Base-by-base conservation (phyloP, 2,113 vertebrate species). In the Gopherus flavomarginatus region DNA sequence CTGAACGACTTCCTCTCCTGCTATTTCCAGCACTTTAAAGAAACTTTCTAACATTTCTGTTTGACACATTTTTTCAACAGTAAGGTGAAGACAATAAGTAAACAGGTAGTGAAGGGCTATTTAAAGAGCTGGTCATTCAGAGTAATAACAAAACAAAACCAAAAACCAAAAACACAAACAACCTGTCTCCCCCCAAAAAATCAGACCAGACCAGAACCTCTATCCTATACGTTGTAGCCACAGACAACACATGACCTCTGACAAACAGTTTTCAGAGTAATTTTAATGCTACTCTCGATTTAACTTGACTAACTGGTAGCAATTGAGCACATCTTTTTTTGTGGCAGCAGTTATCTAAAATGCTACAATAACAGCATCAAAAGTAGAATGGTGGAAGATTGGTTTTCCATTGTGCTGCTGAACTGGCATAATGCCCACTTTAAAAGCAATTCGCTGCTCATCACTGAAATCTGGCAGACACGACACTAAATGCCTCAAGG, bases 391-490 rank as follows among this genome's bases (percentile, higher is more conserved):
- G 98, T 98, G 98, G 98, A 99, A 99, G 99, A 99, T 99, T 99
- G 99, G 99, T 99, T 99, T 99, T 99, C 99, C 99, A 99, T 99
- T 99, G 99, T 99, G 98, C 99, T 98, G 98, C 98, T 98, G 98
- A 99, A 98, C 98, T 99, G 98, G 99, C 99, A 99, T 99, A 99
- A 99, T 99, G 99, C 99, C 99, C 98, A 99, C 98, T 99, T 99
- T 99, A 99, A 99, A 99, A 99, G 99, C 99, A 99, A 99, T 99
- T 99, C 98, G 98, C 98, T 98, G 98, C 98, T 99, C 99, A 99
- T 99, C 99, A 99, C 98, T 98, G 98, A 99, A 99, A 99, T 98
- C 99, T 99, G 99, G 98, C 98, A 99, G 99, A 99, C 98, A 99
- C 99, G 99, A 99, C 99, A 99, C 99, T 99, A 99, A 99, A 99